Conservation (phyloP, 2,113 vertebrate species). For the Sebastes fasciatus region DNA sequence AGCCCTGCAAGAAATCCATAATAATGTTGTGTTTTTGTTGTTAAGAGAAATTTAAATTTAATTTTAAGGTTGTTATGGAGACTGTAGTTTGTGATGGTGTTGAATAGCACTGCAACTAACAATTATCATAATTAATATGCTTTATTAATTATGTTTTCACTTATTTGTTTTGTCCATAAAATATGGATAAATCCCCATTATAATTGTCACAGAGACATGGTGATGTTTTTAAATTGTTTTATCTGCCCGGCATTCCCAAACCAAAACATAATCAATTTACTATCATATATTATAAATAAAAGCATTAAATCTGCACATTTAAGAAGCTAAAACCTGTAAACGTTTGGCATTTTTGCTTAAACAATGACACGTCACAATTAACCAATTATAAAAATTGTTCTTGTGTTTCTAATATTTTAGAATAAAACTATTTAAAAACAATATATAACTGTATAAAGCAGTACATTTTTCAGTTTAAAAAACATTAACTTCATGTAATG, state of each 20-base stretch:
- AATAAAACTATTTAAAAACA: not conserved
- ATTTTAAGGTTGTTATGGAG: not conserved
- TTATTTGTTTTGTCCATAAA: not conserved
- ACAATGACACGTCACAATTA: not conserved
- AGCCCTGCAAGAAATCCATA: not conserved
- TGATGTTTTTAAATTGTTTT: not conserved
- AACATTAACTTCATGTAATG: too few species aligned
- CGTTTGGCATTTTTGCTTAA: not conserved
- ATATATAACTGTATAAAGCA: too few species aligned
- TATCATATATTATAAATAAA: not conserved
- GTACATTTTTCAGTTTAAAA: too few species aligned
- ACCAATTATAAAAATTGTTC: not conserved
- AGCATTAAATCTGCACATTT: not conserved
- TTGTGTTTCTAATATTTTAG: not conserved
- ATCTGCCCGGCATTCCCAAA: not conserved
- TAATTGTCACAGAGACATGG: not conserved
- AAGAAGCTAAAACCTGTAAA: not conserved
- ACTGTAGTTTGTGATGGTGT: not conserved
- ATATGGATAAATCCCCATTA: not conserved
- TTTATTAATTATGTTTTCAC: not conserved
- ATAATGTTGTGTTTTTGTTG: not conserved
- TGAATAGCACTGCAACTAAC: not conserved
- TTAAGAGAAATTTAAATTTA: not conserved
- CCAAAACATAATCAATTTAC: not conserved
- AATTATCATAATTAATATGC: not conserved